These are phyloP conservation scores for Lepidostoma basale DNA, from an alignment of 1,140 invertebrate genomes.

Conservation along the genomic window DNA sequence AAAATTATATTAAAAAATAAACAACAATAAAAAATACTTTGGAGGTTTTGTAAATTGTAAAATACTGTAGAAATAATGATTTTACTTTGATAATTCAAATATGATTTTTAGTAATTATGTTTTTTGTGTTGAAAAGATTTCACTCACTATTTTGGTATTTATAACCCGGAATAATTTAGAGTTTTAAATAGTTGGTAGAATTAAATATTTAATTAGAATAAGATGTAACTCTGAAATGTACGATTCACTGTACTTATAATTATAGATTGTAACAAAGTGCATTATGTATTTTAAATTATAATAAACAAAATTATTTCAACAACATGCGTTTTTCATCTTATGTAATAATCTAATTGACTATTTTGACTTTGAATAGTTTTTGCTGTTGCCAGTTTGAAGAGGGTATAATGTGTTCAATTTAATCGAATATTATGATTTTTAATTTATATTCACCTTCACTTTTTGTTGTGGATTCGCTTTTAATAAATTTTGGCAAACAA, in stretches of 20 bases:
- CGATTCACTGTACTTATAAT: background rate
- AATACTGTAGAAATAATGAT: slow-evolving; percentile 14
- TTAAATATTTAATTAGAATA: background rate
- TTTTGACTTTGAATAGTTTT: too few relatives aligned
- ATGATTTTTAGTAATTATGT: background rate
- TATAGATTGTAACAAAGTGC: background rate
- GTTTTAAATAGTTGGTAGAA: background rate
- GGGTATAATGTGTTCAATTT: too few relatives aligned
- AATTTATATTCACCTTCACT: too few relatives aligned
- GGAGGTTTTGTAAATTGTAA: slow-evolving; percentile 1
- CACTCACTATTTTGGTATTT: background rate
- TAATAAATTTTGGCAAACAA: too few relatives aligned
- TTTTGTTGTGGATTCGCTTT: too few relatives aligned
- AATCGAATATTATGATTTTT: too few relatives aligned
- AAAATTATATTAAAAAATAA: slow-evolving; percentile 15
- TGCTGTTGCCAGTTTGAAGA: too few relatives aligned
- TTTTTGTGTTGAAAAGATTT: too few relatives aligned
- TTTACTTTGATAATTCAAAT: background rate
- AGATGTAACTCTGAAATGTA: background rate
- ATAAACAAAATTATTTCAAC: background rate
- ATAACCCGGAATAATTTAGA: background rate
- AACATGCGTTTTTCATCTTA: too few relatives aligned
- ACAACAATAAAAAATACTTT: background rate
- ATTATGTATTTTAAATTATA: slow-evolving; percentile 10
- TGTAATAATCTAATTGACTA: too few relatives aligned